A percentile compares a stretch with the other conserved stretches of the same genome.
phyloP scores from a whole-genome alignment of 2,797 vertebrate genomes.

The Champsocephalus esox region DNA sequence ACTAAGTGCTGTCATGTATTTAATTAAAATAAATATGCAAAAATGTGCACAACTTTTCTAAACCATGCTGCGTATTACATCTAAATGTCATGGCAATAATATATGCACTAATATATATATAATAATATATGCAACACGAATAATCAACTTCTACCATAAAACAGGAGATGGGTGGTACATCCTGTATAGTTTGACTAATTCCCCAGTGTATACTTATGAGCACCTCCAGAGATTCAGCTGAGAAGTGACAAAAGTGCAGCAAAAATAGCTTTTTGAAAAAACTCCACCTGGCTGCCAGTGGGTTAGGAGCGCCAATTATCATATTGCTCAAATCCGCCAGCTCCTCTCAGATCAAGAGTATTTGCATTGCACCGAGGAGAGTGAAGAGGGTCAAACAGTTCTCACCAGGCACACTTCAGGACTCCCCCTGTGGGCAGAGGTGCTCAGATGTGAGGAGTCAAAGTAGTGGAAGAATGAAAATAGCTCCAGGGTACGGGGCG shows the following conservation, averaged over 20 bases:
- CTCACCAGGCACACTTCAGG: conserved; percentile 64
- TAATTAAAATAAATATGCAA: neutral
- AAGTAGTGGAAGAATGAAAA: conserved; percentile 51
- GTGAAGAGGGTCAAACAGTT: conserved; percentile 79
- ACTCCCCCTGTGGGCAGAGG: conserved; percentile 61
- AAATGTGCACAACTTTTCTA: conserved; percentile 3
- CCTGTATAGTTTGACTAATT: conserved; percentile 36
- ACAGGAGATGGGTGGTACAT: conserved; percentile 27
- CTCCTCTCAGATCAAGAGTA: conserved; percentile 69
- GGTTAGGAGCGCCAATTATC: conserved; percentile 61
- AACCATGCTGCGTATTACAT: neutral
- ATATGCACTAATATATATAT: too few species aligned
- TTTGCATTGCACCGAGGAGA: conserved; percentile 73
- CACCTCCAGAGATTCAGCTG: conserved; percentile 19
- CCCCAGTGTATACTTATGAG: conserved; percentile 29
- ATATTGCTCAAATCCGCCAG: conserved; percentile 66
- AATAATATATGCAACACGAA: conserved; percentile 32
- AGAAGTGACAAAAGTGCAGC: conserved; percentile 14
- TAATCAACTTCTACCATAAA: conserved; percentile 31
- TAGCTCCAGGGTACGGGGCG: conserved; percentile 47
- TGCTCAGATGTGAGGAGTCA: conserved; percentile 54
- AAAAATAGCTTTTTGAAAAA: conserved; percentile 19
- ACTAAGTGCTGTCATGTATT: conserved; percentile 31
- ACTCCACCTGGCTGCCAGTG: conserved; percentile 20
- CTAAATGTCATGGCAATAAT: conserved; percentile 40